Evolutionary conservation across 2,113 vertebrate species (phyloP).

Genomic region (Platichthys flesus): DNA sequence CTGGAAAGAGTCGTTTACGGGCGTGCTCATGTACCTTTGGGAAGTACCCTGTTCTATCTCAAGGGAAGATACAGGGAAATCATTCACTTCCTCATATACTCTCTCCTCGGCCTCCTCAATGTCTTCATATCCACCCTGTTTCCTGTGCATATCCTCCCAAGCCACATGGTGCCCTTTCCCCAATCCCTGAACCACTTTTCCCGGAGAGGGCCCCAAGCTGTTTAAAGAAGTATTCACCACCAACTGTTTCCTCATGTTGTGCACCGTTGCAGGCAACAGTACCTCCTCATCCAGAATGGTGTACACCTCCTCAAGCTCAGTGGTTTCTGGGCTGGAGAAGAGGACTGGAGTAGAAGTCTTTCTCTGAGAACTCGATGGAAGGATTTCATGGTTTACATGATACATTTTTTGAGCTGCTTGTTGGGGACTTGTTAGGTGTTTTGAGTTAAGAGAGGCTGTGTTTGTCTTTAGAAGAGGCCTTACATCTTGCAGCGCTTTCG

Average conservation of each 20-base stretch:
- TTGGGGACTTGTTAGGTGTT: constrained; percentile 31
- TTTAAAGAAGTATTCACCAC: constrained; percentile 38
- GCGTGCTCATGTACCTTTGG: constrained; percentile 21
- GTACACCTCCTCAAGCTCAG: constrained; percentile 79
- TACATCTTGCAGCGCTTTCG: constrained; percentile 33
- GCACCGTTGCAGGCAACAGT: constrained; percentile 74
- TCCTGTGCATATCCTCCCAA: constrained; percentile 32
- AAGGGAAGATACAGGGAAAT: constrained; percentile 31
- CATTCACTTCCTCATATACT: constrained; percentile 73
- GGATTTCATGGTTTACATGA: constrained; percentile 14
- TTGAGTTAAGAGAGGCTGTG: constrained; percentile 7
- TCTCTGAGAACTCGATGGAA: constrained; percentile 33
- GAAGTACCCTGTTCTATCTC: constrained; percentile 46
- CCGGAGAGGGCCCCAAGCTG: constrained; percentile 61
- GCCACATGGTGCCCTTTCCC: constrained; percentile 24
- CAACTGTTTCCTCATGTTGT: constrained; percentile 66
- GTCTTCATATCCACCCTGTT: constrained; percentile 26
- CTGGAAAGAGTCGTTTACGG: constrained; percentile 60
- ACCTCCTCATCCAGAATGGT: constrained; percentile 82
- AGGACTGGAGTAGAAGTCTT: constrained; percentile 43
- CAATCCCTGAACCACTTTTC: constrained; percentile 51
- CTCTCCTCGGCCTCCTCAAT: constrained; percentile 64
- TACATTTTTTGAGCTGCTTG: constrained; percentile 50
- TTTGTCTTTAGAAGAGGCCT: constrained; percentile 41
- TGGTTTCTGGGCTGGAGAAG: constrained; percentile 82